Percentiles rank a stretch among this genome's conserved stretches.
Evolutionary conservation across 1,140 invertebrate species (phyloP).

Genomic region (Lucilia sericata): DNA sequence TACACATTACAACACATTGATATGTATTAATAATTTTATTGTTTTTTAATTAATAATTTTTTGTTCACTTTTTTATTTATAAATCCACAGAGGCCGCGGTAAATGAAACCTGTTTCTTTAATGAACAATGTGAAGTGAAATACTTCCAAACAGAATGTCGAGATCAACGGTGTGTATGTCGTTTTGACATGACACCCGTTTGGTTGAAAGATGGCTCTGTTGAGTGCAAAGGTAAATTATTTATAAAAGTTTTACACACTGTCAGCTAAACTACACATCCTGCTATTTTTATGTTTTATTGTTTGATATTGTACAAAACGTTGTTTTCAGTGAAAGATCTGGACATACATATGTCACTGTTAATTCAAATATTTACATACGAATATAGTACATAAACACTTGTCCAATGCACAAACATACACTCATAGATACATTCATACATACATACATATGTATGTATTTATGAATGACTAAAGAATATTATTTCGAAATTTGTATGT

Average conservation of each 20-base stretch:
- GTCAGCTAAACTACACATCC: not conserved
- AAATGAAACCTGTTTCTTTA: constrained; percentile 84
- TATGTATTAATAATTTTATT: not conserved
- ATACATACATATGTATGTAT: too few species aligned
- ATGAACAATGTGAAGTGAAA: constrained; percentile 81
- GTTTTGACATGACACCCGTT: constrained; percentile 80
- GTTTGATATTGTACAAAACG: too few species aligned
- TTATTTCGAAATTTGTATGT: too few species aligned
- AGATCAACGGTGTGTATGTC: constrained; percentile 80
- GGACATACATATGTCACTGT: too few species aligned
- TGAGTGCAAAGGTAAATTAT: constrained; percentile 77
- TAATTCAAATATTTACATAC: too few species aligned
- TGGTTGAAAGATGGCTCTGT: constrained; percentile 75
- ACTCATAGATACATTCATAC: too few species aligned
- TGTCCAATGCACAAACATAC: too few species aligned
- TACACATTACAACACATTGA: not conserved
- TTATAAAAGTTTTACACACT: constrained; percentile 6
- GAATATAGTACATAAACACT: too few species aligned
- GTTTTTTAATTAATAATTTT: not conserved
- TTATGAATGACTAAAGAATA: too few species aligned
- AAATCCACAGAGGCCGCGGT: constrained; percentile 74
- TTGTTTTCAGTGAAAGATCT: too few species aligned
- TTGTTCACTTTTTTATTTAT: constrained; percentile 48
- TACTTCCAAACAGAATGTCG: constrained; percentile 81
- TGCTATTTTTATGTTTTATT: not conserved